These are phyloP conservation scores for Artibeus lituratus DNA, from an alignment of 2,797 vertebrate genomes.

Conservation along the genomic window DNA sequence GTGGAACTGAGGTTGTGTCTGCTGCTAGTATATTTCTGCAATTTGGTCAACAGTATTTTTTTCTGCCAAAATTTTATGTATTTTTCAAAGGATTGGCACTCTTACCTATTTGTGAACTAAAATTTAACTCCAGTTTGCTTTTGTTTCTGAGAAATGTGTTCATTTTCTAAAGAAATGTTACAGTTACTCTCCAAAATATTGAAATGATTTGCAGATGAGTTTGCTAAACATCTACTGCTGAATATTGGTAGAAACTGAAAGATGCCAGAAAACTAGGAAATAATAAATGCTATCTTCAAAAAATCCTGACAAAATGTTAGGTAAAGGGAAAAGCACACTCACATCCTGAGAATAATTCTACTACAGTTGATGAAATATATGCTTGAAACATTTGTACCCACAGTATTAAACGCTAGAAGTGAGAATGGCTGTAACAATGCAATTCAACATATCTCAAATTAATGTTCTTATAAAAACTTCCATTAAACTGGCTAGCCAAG, in stretches of 20 bases:
- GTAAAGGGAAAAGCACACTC: neutral
- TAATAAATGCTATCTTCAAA: neutral
- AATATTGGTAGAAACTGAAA: neutral
- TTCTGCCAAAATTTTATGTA: neutral
- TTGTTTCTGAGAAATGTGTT: neutral
- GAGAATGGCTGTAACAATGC: neutral
- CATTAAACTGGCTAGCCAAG: neutral
- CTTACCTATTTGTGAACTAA: neutral
- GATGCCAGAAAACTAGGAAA: neutral
- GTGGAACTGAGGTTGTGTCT: neutral
- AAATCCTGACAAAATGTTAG: neutral
- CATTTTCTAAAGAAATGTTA: neutral
- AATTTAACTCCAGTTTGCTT: neutral
- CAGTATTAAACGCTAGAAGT: neutral
- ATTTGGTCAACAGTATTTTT: neutral
- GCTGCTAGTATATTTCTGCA: neutral
- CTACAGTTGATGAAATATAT: neutral
- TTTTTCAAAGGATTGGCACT: neutral
- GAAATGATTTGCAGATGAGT: neutral
- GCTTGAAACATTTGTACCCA: neutral
- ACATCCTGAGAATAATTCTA: neutral
- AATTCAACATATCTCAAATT: neutral
- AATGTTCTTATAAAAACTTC: neutral
- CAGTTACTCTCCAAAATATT: neutral
- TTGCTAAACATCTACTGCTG: neutral